Percentiles rank a stretch among this genome's conserved stretches.
These are phyloP conservation scores for Mesocentrotus franciscanus DNA, from an alignment of 53 echinoderm and acorn worm genomes.

Conservation along the genomic window DNA sequence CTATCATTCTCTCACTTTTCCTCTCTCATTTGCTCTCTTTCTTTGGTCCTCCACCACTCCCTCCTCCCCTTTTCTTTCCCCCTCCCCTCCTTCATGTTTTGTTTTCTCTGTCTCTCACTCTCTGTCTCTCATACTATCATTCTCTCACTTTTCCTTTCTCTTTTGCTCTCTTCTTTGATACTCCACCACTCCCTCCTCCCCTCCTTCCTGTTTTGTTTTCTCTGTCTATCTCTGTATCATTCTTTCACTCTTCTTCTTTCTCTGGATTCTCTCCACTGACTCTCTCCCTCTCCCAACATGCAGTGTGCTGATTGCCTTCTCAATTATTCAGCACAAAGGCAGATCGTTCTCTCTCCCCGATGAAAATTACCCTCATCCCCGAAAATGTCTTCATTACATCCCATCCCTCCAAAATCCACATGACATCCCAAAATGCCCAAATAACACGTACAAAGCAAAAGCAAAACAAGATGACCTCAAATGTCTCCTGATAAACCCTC, in stretches of 20 bases:
- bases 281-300: not conserved
- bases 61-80: too few relatives aligned
- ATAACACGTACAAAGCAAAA: not conserved
- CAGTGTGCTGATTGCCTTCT: not conserved
- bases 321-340: not conserved
- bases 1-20: not conserved
- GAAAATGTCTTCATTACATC: not conserved
- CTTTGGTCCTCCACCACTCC: too few relatives aligned
- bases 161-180: not conserved
- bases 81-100: too few relatives aligned
- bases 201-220: not conserved
- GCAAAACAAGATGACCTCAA: not conserved
- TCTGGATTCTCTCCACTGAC: not conserved
- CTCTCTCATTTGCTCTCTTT: not conserved
- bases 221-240: not conserved
- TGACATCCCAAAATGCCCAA: not conserved
- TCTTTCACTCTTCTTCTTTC: not conserved
- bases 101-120: too few relatives aligned
- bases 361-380: not conserved
- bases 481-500: not conserved
- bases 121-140: not conserved
- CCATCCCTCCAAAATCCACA: not conserved
- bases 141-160: not conserved
- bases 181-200: not conserved
- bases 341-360: constrained; percentile 4